phyloP scores from a whole-genome alignment of 2,113 vertebrate species.

The Osmerus eperlanus region DNA sequence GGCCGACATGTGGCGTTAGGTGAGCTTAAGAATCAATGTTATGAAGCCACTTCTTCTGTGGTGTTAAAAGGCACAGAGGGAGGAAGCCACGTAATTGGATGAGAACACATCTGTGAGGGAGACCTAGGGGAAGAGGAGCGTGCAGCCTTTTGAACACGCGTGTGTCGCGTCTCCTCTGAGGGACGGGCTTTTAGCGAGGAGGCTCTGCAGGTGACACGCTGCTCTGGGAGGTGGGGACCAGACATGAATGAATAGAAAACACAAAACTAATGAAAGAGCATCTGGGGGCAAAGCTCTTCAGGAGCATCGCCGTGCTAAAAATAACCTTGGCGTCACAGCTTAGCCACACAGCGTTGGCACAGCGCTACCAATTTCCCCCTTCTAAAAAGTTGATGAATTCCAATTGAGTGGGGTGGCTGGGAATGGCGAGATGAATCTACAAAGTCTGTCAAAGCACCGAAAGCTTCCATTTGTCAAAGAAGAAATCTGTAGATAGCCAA shows the following conservation, averaged over 20 bases:
- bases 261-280: conserved; percentile 6
- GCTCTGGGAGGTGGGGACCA: neutral
- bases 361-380: conserved; percentile 7
- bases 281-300: neutral
- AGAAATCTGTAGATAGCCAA: conserved; percentile 9
- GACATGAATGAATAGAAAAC: neutral
- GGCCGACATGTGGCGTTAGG: too few species aligned
- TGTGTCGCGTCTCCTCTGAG: neutral
- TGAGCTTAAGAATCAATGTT: too few species aligned
- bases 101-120: neutral
- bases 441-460: neutral
- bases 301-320: neutral
- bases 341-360: conserved; percentile 4
- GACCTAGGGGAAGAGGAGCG: neutral
- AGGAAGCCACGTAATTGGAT: too few species aligned
- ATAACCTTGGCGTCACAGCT: neutral
- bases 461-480: conserved; percentile 28
- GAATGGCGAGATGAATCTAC: neutral
- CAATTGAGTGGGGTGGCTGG: conserved; percentile 10
- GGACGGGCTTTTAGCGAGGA: neutral
- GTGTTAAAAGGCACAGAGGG: too few species aligned
- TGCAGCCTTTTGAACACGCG: neutral
- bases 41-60: too few species aligned
- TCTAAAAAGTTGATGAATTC: conserved; percentile 21
- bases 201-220: neutral